Evolutionary conservation across 2,797 vertebrate species (phyloP).

Genomic region (Chaetodon trifasciatus): DNA sequence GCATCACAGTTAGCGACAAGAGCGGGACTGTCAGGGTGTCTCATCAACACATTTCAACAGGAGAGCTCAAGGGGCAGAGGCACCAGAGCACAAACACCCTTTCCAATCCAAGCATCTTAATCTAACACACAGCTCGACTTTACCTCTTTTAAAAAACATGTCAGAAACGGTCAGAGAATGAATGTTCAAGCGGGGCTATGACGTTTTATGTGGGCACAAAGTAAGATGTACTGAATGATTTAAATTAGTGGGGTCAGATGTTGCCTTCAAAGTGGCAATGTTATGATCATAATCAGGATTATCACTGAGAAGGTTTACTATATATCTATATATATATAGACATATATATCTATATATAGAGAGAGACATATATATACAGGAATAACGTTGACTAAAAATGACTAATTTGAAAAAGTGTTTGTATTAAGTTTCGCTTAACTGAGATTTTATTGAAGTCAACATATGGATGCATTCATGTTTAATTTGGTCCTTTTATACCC

Average conservation of each 20-base stretch:
- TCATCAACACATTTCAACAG: conserved; percentile 75
- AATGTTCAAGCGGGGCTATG: not conserved
- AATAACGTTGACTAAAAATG: no score
- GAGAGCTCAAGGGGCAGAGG: conserved; percentile 42
- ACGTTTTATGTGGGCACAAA: not conserved
- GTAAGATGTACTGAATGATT: not conserved
- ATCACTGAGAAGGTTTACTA: not conserved
- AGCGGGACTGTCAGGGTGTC: conserved; percentile 72
- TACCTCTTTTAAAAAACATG: conserved; percentile 1
- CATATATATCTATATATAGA: no score
- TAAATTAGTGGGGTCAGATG: not conserved
- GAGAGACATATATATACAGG: no score
- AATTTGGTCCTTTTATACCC: conserved; percentile 2
- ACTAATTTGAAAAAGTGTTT: not conserved
- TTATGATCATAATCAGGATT: not conserved
- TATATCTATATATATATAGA: no score
- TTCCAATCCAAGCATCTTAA: conserved; percentile 32
- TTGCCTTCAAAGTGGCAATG: not conserved
- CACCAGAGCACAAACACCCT: conserved; percentile 31
- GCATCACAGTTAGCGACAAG: conserved; percentile 70
- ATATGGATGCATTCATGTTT: not conserved
- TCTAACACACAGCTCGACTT: not conserved
- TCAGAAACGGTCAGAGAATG: not conserved
- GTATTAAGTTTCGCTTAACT: not conserved
- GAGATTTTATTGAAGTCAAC: not conserved